Evolutionary conservation across 2,797 vertebrate genomes (phyloP), one percentile per base, ranked within the genome.

Genomic region (Syngnathus acus): DNA sequence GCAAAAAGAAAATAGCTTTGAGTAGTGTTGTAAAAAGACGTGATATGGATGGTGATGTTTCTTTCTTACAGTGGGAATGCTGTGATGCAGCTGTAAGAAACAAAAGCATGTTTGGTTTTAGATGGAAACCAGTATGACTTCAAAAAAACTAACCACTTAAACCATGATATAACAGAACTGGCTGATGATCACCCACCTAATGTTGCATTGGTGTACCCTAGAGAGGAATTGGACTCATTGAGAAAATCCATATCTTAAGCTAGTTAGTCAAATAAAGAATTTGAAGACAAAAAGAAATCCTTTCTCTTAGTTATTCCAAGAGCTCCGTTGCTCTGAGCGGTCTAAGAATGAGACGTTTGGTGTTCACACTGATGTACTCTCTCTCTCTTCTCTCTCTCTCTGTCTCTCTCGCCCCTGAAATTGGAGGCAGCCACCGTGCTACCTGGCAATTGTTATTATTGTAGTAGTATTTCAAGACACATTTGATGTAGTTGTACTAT

Each of bases 161-260:
- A 26, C 17, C 17, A 45, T 43, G 1, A 9, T 11, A 50, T 7
- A 9, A 17, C 8, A 32, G 6, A 32, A 47, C 13, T 9, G 14
- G 2, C 4, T 11, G 50, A 9, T n/a, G 3, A 9, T 21, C 21
- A 47, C 74, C 51, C 73, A 87, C 88, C 87, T 82, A 65, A 37
- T 69, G 87, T 69, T 43, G 68, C 77, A 70, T 89, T 88, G 2
- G 19, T 57, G 60, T 57, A 37, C 62, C 55, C 65, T 9, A 65
- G 19, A 10, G 82, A 78, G 45, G 74, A 60, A 82, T 79, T 78
- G 0, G 80, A 84, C 1, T 62, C 58, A 40, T 82, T 83, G 8
- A 70, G 69, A n/a, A 84, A 80, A 86, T 90, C 88, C 88, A 90
- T 90, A 62, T 63, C 50, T 19, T 67, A 73, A 74, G 45, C 13